Evolutionary conservation across 2,113 vertebrate species (phyloP), one percentile per base, ranked within the genome.

Genomic region (Spea bombifrons): DNA sequence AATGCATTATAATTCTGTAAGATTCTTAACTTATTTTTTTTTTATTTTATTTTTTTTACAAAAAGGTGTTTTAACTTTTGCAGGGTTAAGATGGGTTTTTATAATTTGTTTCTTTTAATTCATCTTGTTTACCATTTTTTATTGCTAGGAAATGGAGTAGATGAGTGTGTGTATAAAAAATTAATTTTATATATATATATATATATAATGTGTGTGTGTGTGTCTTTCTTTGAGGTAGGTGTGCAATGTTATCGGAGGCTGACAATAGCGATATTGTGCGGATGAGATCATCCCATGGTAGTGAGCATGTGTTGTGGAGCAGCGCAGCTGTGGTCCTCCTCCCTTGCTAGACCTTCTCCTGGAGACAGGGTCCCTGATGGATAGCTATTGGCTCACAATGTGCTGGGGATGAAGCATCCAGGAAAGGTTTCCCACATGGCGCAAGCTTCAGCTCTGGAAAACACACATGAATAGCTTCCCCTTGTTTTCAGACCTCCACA

Each of bases 231-330:
- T 50, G 48, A 55, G 17, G 49, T 12, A 45, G 76, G 7, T 64
- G 68, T 52, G 67, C 16, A 3, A 8, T 72, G 57, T 50, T 52
- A 45, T 64, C 30, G 65, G 59, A 15, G 53, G 57, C 76, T 45
- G 61, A 72, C 6, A 53, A 71, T 65, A 46, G 52, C 43, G 44
- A 66, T 16, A 30, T 66, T 80, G 63, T 73, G 71, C 65, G 59
- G 63, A 73, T 80, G 77, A 73, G 64, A 17, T 80, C 70, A 73
- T 79, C 5, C 15, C 9, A 43, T 30, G 13, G 12, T 63, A 64
- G 67, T 77, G 66, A 70, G 75, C 75, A 71, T 77, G 57, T 77
- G 75, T 64, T 46, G 57, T n/a, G 66, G 70, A 53, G 72, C 50
- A 45, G 71, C 70, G 66, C 77, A 80, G 63, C 77, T 80, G 77